Evolutionary conservation across 2,113 vertebrate genomes (phyloP), one percentile per base, ranked within the genome.

Genomic region (Neodon shergylaensis): DNA sequence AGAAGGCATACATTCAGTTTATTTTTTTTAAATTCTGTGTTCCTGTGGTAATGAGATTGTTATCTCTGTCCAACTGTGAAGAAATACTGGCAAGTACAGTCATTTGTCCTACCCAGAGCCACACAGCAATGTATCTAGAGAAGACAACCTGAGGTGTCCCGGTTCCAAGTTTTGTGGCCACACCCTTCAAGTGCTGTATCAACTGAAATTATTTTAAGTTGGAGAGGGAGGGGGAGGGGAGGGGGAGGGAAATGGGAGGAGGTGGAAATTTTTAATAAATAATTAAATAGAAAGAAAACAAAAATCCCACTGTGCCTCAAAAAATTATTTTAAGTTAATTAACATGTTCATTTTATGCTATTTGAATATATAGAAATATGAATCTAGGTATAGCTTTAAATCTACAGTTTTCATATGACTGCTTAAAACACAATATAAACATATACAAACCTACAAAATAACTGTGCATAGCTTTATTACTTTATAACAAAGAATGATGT

Each of bases 251-350:
- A 49, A 12, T 49, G 49, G 11, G 49, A 49, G 49, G 49, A 49
- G 49, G 49, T 12, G 49, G 49, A 13, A 49, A 49, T 49, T 49
- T 49, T 49, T 49, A 49, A 49, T 49, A 49, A 49, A 49, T 49
- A 12, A 49, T 49, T 49, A 49, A 49, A 49, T 49, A 49, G 49
- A 49, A 49, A 49, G 49, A 49, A 49, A 49, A 49, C 49, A 49
- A 49, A 52, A 52, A 52, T 52, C 12, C 49, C 49, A 52, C 49
- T 52, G 49, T 52, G 49, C 49, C 49, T 14, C 49, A 52, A 52
- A 52, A 96, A 72, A 58, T 63, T 90, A 77, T 91, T 86, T 90
- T 83, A 73, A 89, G 61, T 78, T 90, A 83, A 92, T 86, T 58
- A 87, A 44, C 22, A 73, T 39, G 6, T 66, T 84, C 73, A 89